phyloP scores from a whole-genome alignment of 1,140 invertebrate genomes.

The Caligus rogercresseyi region DNA sequence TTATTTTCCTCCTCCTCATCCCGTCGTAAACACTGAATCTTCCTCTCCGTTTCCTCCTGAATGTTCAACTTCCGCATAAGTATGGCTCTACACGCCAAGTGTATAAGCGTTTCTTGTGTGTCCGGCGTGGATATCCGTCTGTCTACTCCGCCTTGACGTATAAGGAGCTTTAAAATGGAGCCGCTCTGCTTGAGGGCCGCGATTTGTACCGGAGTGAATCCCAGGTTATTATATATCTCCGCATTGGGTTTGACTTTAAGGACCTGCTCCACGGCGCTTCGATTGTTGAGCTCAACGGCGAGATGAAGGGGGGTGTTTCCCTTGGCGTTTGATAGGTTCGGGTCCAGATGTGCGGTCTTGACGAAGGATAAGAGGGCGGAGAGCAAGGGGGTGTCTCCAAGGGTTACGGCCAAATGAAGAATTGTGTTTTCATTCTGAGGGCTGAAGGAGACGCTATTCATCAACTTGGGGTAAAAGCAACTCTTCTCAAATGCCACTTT shows the following conservation, averaged over 20 bases:
- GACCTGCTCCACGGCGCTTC: neutral
- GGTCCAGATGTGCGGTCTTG: neutral
- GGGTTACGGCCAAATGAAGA: constrained; percentile 4
- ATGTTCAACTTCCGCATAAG: neutral
- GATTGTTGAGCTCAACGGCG: neutral
- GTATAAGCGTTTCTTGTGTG: constrained; percentile 6
- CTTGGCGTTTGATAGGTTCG: neutral
- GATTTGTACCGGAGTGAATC: constrained; percentile 4
- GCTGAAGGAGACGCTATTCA: neutral
- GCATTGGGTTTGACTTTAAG: constrained; percentile 1
- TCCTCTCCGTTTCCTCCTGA: neutral
- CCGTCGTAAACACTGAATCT: neutral
- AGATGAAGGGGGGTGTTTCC: constrained; percentile 9
- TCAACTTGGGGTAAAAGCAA: neutral
- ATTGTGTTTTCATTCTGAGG: neutral
- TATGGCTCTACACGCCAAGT: neutral
- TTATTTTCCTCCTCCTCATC: neutral
- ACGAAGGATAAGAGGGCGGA: neutral
- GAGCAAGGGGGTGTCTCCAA: constrained; percentile 5
- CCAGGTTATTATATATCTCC: constrained; percentile 2
- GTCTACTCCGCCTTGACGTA: neutral
- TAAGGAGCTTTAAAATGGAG: neutral
- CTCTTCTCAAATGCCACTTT: neutral
- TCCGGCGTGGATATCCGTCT: neutral
- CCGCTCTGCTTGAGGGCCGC: neutral